Conservation (phyloP, 2,888 invertebrate genomes). For the Rugalucina vietnamica region DNA sequence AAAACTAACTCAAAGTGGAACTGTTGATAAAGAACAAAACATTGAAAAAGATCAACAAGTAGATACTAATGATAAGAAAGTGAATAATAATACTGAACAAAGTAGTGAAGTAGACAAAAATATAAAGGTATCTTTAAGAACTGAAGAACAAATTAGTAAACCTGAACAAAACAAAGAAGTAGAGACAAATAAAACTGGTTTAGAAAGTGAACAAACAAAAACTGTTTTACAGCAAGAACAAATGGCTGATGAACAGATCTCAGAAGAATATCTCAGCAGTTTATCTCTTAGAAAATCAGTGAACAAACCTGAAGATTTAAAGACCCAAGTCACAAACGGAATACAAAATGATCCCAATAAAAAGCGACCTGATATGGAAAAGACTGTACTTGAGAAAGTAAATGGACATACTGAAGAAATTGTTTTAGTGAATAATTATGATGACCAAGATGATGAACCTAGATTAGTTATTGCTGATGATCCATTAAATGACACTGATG, state of each 20-base stretch:
- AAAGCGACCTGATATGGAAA: conserved; percentile 39
- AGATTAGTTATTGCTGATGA: conserved; percentile 71
- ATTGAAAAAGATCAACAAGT: neutral
- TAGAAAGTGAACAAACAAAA: neutral
- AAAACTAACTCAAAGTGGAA: neutral
- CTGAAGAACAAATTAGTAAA: neutral
- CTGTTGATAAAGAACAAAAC: neutral
- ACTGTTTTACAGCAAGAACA: conserved; percentile 16
- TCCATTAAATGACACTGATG: conserved; percentile 29
- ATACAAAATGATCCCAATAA: neutral
- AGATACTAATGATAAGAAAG: neutral
- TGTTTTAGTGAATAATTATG: conserved; percentile 51
- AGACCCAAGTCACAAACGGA: conserved; percentile 13
- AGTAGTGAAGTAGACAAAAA: neutral
- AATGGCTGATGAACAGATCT: conserved; percentile 50
- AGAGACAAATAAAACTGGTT: conserved; percentile 17
- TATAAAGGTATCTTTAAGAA: neutral
- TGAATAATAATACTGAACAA: neutral
- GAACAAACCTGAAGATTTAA: neutral
- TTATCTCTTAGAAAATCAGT: conserved; percentile 30
- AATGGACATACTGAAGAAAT: conserved; percentile 56
- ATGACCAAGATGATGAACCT: conserved; percentile 72
- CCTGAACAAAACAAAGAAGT: neutral
- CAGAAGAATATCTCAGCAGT: conserved; percentile 50
- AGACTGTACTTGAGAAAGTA: conserved; percentile 44